Conservation (phyloP, 2,797 vertebrate genomes). For the Hoplostethus mediterraneus region DNA sequence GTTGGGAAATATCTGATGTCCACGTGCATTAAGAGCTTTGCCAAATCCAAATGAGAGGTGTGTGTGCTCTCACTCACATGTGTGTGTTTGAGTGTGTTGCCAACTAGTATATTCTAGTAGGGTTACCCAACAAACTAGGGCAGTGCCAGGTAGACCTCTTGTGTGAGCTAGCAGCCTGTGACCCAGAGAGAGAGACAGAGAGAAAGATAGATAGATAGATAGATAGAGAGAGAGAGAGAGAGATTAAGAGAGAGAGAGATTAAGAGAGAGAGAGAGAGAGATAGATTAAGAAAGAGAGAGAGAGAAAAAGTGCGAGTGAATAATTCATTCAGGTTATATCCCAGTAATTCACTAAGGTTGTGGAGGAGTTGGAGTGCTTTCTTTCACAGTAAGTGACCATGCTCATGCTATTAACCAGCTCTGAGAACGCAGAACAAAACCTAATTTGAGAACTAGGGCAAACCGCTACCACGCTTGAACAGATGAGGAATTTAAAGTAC, state of each 20-base stretch:
- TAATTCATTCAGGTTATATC: slow-evolving; percentile 9
- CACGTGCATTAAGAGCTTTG: neutral
- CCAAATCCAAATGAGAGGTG: neutral
- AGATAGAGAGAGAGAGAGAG: neutral
- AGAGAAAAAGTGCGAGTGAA: neutral
- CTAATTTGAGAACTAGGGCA: neutral
- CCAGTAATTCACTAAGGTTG: slow-evolving; percentile 18
- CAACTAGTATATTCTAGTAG: neutral
- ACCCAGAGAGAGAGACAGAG: neutral
- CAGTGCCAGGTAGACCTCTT: neutral
- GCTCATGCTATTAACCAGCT: neutral
- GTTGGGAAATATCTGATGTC: slow-evolving; percentile 7
- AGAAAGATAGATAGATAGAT: neutral
- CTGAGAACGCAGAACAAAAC: neutral
- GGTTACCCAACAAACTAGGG: neutral
- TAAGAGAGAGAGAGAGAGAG: neutral
- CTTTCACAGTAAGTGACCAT: neutral
- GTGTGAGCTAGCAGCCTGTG: neutral
- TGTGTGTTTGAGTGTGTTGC: slow-evolving; percentile 4
- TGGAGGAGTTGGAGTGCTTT: neutral
- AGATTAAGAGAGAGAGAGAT: slow-evolving; percentile 8
- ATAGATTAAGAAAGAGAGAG: neutral
- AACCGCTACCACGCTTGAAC: neutral
- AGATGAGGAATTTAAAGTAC: neutral
- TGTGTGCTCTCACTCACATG: slow-evolving; percentile 6